Conservation (phyloP, 2,113 vertebrate genomes). For the Scartelaos histophorus region DNA sequence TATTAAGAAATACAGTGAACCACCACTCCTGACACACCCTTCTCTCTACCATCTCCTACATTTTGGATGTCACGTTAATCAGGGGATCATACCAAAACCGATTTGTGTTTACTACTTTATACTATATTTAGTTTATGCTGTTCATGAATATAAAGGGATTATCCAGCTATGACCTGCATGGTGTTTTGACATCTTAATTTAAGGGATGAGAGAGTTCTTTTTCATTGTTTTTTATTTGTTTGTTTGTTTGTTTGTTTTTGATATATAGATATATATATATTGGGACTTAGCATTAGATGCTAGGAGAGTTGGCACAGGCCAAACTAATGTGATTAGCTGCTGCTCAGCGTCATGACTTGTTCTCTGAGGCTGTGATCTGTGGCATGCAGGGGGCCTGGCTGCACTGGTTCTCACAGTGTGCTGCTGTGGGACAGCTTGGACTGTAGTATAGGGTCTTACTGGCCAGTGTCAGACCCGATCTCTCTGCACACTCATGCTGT, state of each 20-base stretch:
- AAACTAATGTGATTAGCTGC: slow-evolving; percentile 51
- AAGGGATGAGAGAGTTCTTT: not conserved
- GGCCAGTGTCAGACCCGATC: slow-evolving; percentile 8
- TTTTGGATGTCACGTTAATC: slow-evolving; percentile 14
- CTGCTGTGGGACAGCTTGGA: not conserved
- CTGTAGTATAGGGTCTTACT: not conserved
- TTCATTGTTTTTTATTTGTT: not conserved
- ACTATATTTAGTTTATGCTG: not conserved
- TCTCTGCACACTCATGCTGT: slow-evolving; percentile 41
- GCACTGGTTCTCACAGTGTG: slow-evolving; percentile 5
- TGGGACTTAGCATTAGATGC: slow-evolving; percentile 10
- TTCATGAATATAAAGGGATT: not conserved
- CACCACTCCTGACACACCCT: slow-evolving; percentile 41
- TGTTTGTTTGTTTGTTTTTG: not conserved
- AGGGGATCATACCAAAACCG: not conserved
- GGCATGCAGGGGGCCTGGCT: not conserved
- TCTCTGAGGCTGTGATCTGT: slow-evolving; percentile 41
- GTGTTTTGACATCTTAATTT: not conserved
- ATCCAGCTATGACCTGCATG: not conserved
- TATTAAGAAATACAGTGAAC: slow-evolving; percentile 3
- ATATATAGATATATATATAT: not conserved
- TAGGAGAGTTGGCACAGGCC: slow-evolving; percentile 19
- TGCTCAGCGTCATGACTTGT: slow-evolving; percentile 38
- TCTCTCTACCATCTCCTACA: not conserved
- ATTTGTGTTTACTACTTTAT: not conserved